Percentiles rank a stretch among this genome's conserved stretches.
These are phyloP conservation scores for Zingel zingel DNA, from an alignment of 2,113 vertebrate genomes.

Conservation along the genomic window DNA sequence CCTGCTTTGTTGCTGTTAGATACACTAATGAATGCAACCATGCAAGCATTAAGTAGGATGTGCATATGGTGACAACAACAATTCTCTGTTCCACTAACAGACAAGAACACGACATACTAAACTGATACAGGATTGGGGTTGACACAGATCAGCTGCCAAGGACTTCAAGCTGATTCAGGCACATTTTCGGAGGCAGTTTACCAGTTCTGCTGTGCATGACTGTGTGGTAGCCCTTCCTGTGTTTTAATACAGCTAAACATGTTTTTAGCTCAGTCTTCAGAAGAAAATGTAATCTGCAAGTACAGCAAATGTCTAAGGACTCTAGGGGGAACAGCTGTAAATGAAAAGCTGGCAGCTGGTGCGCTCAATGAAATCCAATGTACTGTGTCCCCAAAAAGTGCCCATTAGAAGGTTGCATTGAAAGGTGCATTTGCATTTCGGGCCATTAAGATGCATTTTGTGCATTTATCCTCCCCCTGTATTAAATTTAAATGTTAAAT, in stretches of 20 bases:
- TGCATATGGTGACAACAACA: slow-evolving; percentile 33
- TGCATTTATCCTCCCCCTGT: not conserved
- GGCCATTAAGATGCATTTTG: slow-evolving; percentile 62
- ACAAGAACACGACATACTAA: slow-evolving; percentile 30
- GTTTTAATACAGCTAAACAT: slow-evolving; percentile 72
- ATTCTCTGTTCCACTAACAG: slow-evolving; percentile 47
- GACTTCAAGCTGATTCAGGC: slow-evolving; percentile 62
- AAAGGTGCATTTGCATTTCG: slow-evolving; percentile 65
- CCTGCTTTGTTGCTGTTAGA: slow-evolving; percentile 28
- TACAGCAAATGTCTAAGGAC: slow-evolving; percentile 63
- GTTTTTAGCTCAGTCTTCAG: slow-evolving; percentile 75
- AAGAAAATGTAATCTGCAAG: slow-evolving; percentile 75
- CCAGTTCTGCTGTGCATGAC: slow-evolving; percentile 52
- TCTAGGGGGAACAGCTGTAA: slow-evolving; percentile 72
- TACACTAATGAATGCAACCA: slow-evolving; percentile 41
- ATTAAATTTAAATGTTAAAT: not conserved
- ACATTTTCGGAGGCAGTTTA: slow-evolving; percentile 22
- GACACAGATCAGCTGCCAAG: slow-evolving; percentile 55
- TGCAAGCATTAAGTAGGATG: slow-evolving; percentile 34
- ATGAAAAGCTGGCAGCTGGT: slow-evolving; percentile 75
- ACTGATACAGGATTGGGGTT: slow-evolving; percentile 36
- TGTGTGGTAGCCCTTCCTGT: slow-evolving; percentile 42
- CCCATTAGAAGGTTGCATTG: slow-evolving; percentile 56
- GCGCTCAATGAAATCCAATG: slow-evolving; percentile 68
- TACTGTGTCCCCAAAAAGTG: slow-evolving; percentile 65